Evolutionary conservation across 2,113 vertebrate species (phyloP), one percentile per base, ranked within the genome.

Genomic region (Lophura nycthemera): DNA sequence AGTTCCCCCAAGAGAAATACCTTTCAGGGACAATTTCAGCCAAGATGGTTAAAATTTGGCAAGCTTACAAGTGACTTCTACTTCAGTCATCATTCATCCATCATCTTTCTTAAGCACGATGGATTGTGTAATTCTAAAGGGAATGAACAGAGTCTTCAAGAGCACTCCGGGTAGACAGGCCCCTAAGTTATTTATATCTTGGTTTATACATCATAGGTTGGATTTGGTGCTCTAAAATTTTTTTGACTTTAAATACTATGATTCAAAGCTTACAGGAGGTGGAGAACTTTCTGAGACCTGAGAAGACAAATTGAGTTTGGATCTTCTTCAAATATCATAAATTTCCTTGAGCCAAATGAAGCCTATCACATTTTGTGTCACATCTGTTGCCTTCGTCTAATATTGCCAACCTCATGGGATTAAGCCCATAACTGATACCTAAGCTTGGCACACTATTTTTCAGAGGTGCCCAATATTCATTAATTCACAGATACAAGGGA

Each of bases 61-160:
- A 89, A 87, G 50, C 71, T 96, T 93, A 88, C 95, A 96, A 96
- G 95, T 91, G 94, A 96, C 92, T 96, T 95, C 83, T 91, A 92
- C 88, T 96, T 93, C 74, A 93, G 78, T 92, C 89, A 92, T 92
- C 82, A 93, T 91, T 92, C 74, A 93, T 87, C 91, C 78, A 96
- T 95, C 94, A 94, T 95, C 89, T 70, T 93, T 92, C 84, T 70
- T 73, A 91, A 88, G 85, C 95, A 74, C 88, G 93, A 96, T 88
- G 83, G 85, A 95, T 78, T 95, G 79, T 84, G 84, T 91, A 96
- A 95, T 96, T 72, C 94, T 94, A 86, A 95, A 90, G 94, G 93
- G 91, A 94, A 95, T 75, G 91, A 94, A 91, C n/a, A 77, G 20
- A 86, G 69, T 81, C 86, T 82, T 88, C 65, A 86, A 77, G 73